Evolutionary conservation across 2,797 vertebrate genomes (phyloP).

Genomic region (Neosalanx taihuensis): DNA sequence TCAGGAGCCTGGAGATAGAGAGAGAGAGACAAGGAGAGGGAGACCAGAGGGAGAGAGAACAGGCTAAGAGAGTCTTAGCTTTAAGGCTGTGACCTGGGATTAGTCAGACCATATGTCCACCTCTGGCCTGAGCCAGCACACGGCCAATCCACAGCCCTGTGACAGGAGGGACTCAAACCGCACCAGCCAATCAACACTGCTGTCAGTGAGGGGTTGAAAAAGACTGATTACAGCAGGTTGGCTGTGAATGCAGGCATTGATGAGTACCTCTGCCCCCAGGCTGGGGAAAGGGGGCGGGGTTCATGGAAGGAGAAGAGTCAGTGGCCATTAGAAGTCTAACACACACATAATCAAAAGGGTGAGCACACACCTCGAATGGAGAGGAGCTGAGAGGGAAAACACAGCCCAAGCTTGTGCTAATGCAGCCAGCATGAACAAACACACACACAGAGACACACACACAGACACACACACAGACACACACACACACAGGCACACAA

Average conservation of each 20-base stretch:
- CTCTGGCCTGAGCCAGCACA: conserved; percentile 24
- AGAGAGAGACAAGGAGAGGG: background rate
- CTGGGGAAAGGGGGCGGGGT: background rate
- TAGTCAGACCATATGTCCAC: conserved; percentile 56
- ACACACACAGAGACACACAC: conserved; percentile 7
- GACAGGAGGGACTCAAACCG: background rate
- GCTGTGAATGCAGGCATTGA: background rate
- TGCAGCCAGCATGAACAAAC: background rate
- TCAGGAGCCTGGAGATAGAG: background rate
- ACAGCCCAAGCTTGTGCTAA: background rate
- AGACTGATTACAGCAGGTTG: background rate
- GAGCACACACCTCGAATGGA: background rate
- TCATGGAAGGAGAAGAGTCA: background rate
- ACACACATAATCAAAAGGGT: no score
- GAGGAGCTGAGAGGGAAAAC: background rate
- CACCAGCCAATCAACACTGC: conserved; percentile 16
- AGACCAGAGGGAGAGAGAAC: background rate
- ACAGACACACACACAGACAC: background rate
- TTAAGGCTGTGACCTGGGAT: conserved; percentile 44
- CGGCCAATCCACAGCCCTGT: conserved; percentile 6
- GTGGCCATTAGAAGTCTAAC: no score
- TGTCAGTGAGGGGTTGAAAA: background rate
- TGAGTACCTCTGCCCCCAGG: background rate
- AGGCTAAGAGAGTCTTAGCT: conserved; percentile 17
- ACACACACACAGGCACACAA: conserved; percentile 10